A percentile compares a stretch with the other conserved stretches of the same genome.
phyloP scores from a whole-genome alignment of 2,797 vertebrate species.

The Erpetoichthys calabaricus region DNA sequence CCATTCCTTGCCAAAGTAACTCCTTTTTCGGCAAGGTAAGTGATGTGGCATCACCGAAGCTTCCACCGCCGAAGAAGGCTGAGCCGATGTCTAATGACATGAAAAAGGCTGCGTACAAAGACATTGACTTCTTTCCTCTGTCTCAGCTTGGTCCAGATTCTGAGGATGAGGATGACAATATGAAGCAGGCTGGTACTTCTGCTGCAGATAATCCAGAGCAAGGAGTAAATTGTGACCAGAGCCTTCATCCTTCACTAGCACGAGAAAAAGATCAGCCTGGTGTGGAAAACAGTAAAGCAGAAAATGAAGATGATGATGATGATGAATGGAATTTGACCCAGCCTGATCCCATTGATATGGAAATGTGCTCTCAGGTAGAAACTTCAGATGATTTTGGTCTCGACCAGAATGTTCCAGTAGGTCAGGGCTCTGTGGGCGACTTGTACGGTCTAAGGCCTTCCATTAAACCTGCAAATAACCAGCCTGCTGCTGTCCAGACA shows the following conservation, averaged over 20 bases:
- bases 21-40: too few relatives aligned
- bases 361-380: conserved; percentile 51
- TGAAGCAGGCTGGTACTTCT: neutral
- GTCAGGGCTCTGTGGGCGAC: neutral
- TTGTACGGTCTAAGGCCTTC: conserved; percentile 9
- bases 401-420: conserved; percentile 16
- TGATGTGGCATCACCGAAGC: too few relatives aligned
- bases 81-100: neutral
- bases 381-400: conserved; percentile 3
- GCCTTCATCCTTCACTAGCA: too few relatives aligned
- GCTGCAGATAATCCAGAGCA: too few relatives aligned
- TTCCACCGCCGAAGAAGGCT: too few relatives aligned
- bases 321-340: conserved; percentile 50
- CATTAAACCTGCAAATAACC: neutral
- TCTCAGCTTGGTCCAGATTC: neutral
- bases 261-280: neutral
- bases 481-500: too few relatives aligned
- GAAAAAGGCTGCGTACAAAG: neutral
- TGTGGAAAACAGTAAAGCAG: neutral
- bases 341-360: conserved; percentile 55
- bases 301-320: conserved; percentile 28
- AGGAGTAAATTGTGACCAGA: neutral
- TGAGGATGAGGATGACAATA: conserved; percentile 10
- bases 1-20: too few relatives aligned
- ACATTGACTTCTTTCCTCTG: neutral